These are phyloP conservation scores for Euphydryas editha DNA, from an alignment of 2,888 invertebrate species.

Conservation along the genomic window DNA sequence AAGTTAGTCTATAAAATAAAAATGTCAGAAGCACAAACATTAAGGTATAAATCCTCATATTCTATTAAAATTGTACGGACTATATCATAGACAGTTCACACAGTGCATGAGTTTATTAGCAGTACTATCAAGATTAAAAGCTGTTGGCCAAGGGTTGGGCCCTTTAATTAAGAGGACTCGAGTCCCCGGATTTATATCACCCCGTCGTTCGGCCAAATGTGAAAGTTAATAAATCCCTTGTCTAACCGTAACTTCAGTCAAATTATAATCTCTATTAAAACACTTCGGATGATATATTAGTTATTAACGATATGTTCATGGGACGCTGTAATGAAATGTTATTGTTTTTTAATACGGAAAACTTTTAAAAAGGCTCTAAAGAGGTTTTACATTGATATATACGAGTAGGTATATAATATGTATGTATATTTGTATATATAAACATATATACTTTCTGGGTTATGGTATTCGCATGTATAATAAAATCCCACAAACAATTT, in stretches of 20 bases:
- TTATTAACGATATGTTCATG: neutral
- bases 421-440: too few relatives aligned
- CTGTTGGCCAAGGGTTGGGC: conserved; percentile 57
- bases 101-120: conserved; percentile 63
- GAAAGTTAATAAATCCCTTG: conserved; percentile 37
- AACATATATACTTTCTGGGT: too few relatives aligned
- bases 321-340: neutral
- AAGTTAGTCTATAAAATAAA: neutral
- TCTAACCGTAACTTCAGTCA: conserved; percentile 24
- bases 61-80: conserved; percentile 18
- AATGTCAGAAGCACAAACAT: neutral
- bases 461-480: too few relatives aligned
- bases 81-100: conserved; percentile 28
- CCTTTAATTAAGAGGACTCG: conserved; percentile 68
- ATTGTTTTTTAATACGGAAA: neutral
- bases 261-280: conserved; percentile 23
- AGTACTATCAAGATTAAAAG: conserved; percentile 68
- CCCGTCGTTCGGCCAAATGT: conserved; percentile 54
- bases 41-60: neutral
- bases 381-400: too few relatives aligned
- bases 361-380: neutral
- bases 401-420: too few relatives aligned
- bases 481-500: too few relatives aligned
- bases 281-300: neutral
- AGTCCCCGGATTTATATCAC: conserved; percentile 63